These are phyloP conservation scores for Ochropacha duplaris DNA, from an alignment of 2,888 invertebrate genomes.

Conservation along the genomic window DNA sequence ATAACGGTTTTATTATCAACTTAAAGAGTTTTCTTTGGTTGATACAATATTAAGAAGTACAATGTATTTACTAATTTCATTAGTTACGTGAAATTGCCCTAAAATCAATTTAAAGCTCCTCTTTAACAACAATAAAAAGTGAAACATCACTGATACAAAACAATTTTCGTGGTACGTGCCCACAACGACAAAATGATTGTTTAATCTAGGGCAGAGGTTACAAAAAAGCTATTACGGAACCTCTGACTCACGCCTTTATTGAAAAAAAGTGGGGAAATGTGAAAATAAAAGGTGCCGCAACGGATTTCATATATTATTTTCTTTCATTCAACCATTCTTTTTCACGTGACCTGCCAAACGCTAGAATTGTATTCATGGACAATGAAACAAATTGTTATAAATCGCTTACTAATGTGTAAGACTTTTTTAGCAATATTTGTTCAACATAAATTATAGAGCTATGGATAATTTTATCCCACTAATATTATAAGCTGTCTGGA, in stretches of 20 bases:
- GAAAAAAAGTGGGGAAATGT: constrained; percentile 20
- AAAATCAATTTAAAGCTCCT: neutral
- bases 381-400: constrained; percentile 2
- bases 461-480: no score
- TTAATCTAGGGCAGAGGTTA: constrained; percentile 19
- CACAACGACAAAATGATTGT: constrained; percentile 13
- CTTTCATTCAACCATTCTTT: constrained; percentile 4
- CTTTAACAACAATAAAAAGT: neutral
- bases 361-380: neutral
- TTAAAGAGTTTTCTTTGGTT: neutral
- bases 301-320: constrained; percentile 19
- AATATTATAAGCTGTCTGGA: no score
- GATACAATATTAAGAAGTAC: no score
- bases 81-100: no score
- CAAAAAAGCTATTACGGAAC: constrained; percentile 20
- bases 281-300: constrained; percentile 16
- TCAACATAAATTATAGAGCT: no score
- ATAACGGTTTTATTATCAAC: neutral
- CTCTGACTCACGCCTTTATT: constrained; percentile 25
- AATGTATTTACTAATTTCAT: no score
- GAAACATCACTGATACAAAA: constrained; percentile 2
- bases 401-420: neutral
- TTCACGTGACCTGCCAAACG: constrained; percentile 2
- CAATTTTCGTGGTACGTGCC: constrained; percentile 4
- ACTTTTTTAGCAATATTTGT: no score